Evolutionary conservation across 1,140 invertebrate genomes (phyloP).

Genomic region (Lethrus apterus): DNA sequence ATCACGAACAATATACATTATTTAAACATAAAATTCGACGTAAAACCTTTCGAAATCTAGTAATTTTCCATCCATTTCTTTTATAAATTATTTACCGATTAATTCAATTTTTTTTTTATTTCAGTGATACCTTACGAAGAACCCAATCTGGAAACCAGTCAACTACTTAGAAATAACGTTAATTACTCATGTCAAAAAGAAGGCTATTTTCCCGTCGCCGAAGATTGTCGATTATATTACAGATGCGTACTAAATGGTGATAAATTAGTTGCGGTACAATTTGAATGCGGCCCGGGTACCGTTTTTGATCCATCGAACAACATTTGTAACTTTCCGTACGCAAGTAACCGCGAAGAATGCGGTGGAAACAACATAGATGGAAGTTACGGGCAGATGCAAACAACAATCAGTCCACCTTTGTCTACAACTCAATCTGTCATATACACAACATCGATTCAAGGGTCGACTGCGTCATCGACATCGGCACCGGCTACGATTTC

Average conservation of each 20-base stretch:
- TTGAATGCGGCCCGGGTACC: slow-evolving; percentile 61
- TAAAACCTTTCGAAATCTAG: too few relatives aligned
- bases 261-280: slow-evolving; percentile 45
- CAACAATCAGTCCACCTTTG: slow-evolving; percentile 7
- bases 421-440: not conserved
- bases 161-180: too few relatives aligned
- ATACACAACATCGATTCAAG: not conserved
- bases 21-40: too few relatives aligned
- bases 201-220: slow-evolving; percentile 31
- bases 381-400: not conserved
- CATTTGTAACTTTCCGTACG: slow-evolving; percentile 59
- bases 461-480: not conserved
- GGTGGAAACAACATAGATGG: slow-evolving; percentile 36
- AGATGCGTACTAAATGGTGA: slow-evolving; percentile 28
- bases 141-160: too few relatives aligned
- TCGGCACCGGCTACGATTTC: not conserved
- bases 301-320: slow-evolving; percentile 60
- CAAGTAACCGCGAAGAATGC: slow-evolving; percentile 40
- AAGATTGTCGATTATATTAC: slow-evolving; percentile 32
- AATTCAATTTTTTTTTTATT: too few relatives aligned
- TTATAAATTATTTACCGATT: too few relatives aligned
- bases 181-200: slow-evolving; percentile 22
- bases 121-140: too few relatives aligned
- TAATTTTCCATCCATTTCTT: too few relatives aligned
- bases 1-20: too few relatives aligned